phyloP scores from a whole-genome alignment of 2,888 invertebrate species.

The Stomorhina lunata region DNA sequence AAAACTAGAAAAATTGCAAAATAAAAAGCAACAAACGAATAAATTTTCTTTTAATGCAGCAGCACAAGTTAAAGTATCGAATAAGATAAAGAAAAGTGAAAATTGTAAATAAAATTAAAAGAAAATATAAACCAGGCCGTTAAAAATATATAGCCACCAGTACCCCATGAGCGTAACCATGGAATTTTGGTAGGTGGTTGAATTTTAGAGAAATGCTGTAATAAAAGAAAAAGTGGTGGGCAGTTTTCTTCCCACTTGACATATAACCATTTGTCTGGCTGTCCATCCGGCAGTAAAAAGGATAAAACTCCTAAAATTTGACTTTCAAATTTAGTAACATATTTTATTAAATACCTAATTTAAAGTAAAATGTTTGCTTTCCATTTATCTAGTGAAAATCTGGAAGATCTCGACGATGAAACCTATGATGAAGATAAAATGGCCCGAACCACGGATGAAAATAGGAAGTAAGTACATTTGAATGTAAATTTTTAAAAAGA shows the following conservation, averaged over 20 bases:
- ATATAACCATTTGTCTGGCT: neutral
- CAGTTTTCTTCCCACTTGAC: neutral
- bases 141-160: neutral
- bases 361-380: constrained; percentile 25
- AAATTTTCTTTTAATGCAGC: too few species aligned
- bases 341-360: neutral
- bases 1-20: constrained; percentile 41
- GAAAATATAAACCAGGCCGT: neutral
- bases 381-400: constrained; percentile 71
- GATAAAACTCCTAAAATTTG: neutral
- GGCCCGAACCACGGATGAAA: constrained; percentile 84
- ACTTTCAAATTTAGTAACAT: neutral
- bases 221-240: neutral
- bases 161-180: constrained; percentile 33
- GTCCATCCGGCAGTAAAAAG: neutral
- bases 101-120: neutral
- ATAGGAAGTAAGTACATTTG: constrained; percentile 84
- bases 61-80: neutral
- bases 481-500: neutral
- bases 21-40: too few species aligned
- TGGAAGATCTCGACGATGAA: constrained; percentile 84
- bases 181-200: constrained; percentile 53
- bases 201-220: constrained; percentile 9
- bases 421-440: constrained; percentile 86
- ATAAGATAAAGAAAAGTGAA: neutral